Evolutionary conservation across 2,888 invertebrate genomes (phyloP), one percentile per base, ranked within the genome.

Genomic region (Orchesellides sinensis): DNA sequence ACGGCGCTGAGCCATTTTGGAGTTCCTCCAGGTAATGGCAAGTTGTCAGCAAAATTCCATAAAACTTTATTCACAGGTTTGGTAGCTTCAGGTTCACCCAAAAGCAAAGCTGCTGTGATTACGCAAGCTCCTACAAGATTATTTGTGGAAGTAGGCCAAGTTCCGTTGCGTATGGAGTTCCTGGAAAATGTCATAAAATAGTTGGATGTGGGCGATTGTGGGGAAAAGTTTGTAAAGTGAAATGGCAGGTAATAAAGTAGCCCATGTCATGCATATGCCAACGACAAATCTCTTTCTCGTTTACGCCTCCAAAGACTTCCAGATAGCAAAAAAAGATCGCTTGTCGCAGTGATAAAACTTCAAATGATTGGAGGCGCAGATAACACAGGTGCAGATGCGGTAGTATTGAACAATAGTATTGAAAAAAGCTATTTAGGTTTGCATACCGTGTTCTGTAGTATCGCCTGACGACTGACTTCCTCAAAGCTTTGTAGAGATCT

Each of bases 61-160:
- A 89, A 85, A 19, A 88, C 87, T 40, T 85, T 78, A 83, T 89
- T 90, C 12, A 90, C 77, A 29, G 88, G 88, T 45, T 83, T 84
- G 4, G 89, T 88, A 47, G 88, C 85, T 19, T 89, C 86, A 69
- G 89, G 90, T 82, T 90, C 90, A 23, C 88, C 88, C 12, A 90
- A 72, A 83, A 90, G 89, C 54, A 90, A 83, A 21, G 89, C 86
- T 14, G 90, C 88, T 35, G 90, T 88, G 6, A 90, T 73, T 6
- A 89, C 85, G 45, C 90, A 89, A 19, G 90, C 88, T 19, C 89
- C 89, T 14, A 89, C 89, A 72, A 91, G 89, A 88, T 91, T 91
- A 89, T 90, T 91, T 25, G 90, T 89, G 4, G 90, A 90, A 0
- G 91, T 91, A 17, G 91, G 91, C 91, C 91, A 91, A 65, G 91